Evolutionary conservation across 1,140 invertebrate species (phyloP), one percentile per base, ranked within the genome.

Genomic region (Lasaia peninsularis): DNA sequence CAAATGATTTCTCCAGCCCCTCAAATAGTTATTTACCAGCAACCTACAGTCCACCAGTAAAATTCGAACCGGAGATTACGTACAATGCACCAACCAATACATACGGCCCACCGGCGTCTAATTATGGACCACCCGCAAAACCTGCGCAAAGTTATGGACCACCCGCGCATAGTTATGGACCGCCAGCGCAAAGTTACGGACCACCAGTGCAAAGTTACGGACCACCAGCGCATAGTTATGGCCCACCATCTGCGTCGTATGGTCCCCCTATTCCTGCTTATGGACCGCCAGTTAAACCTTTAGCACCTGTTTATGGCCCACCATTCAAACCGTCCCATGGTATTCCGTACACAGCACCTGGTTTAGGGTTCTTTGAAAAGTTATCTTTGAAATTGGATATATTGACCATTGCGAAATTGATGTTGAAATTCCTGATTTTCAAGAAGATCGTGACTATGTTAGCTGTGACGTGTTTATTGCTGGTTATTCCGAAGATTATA

Each of bases 361-460:
- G 90, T 7, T 63, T 85, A 0, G 74, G 81, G 16, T 87, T 92
- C 44, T 77, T 92, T 2, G 90, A 91, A 24, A 92, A 93, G 62
- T 73, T 93, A 0, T 90, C 92, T 8, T 88, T 93, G 5, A 95
- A 94, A 84, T 68, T 94, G n/a, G 93, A 93, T 69, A 89, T 94
- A 4, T 88, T 93, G 37, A 94, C 93, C 0, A 67, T 95, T n/a
- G 93, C 93, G 0, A 95, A 95, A 78, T 91, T 95, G 37, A 57
- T 95, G 37, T 74, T 95, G 8, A 94, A 95, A 73, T 69, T 95
- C 6, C 83, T 95, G 1, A 93, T 95, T 60, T 94, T 95, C 67
- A 95, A 95, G 75, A 93, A 95, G 80, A 92, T 95, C 50, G 92
- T 95, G 12, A 94, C 94, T 71, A 94, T 95, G 73, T 92, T 95